Evolutionary conservation across 2,797 vertebrate species (phyloP).

Genomic region (Kryptopterus vitreolus): DNA sequence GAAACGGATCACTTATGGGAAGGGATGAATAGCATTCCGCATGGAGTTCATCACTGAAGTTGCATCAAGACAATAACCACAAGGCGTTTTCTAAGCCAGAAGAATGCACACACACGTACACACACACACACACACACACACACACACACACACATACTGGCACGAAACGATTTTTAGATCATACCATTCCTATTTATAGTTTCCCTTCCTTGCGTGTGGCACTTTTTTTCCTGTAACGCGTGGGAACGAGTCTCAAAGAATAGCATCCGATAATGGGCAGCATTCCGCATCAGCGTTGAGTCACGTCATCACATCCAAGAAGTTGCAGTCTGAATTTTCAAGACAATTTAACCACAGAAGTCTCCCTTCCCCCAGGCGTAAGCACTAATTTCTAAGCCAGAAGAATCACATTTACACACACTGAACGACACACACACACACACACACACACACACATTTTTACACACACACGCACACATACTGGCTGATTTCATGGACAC

Average conservation of each 20-base stretch:
- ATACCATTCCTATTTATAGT: conserved; percentile 18
- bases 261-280: no score
- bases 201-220: background rate
- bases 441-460: no score
- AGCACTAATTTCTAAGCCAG: no score
- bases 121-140: conserved; percentile 22
- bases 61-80: conserved; percentile 45
- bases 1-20: conserved; percentile 63
- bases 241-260: conserved; percentile 38
- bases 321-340: no score
- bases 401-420: no score
- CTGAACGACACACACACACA: no score
- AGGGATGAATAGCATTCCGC: conserved; percentile 54
- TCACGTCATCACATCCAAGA: no score
- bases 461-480: no score
- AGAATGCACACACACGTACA: conserved; percentile 30
- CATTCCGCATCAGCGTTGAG: no score
- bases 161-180: conserved; percentile 27
- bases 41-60: conserved; percentile 45
- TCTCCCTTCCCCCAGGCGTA: no score
- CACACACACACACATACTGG: background rate
- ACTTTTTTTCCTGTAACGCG: conserved; percentile 23
- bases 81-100: conserved; percentile 43
- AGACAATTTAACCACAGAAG: no score
- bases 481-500: no score